Conservation (phyloP, 2,888 invertebrate genomes). For the Calameuta filiformis region DNA sequence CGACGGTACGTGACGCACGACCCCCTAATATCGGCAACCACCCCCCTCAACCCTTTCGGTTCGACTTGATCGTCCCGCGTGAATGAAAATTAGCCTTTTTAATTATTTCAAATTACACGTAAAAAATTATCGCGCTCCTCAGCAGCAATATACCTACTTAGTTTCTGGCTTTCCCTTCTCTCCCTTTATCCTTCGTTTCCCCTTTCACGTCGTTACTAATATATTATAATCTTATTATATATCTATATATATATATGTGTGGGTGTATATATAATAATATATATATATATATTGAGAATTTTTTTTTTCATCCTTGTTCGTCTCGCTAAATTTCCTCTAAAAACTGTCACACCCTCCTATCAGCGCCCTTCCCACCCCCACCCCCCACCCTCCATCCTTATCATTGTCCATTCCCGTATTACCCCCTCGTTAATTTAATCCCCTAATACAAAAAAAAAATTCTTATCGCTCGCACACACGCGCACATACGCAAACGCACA, state of each 20-base stretch:
- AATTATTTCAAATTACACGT: conserved; percentile 28
- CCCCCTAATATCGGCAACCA: conserved; percentile 55
- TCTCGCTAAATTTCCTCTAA: conserved; percentile 29
- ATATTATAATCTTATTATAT: conserved; percentile 36
- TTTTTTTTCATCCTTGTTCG: conserved; percentile 38
- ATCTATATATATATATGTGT: conserved; percentile 9
- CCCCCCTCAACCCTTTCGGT: conserved; percentile 27
- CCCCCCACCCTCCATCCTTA: not conserved
- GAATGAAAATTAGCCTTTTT: no score
- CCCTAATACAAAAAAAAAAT: no score
- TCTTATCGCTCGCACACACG: no score
- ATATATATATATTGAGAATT: conserved; percentile 49
- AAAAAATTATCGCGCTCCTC: conserved; percentile 38
- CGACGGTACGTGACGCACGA: no score
- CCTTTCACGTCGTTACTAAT: conserved; percentile 25
- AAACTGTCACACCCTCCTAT: conserved; percentile 2
- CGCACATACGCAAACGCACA: no score
- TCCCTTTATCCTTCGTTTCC: conserved; percentile 17
- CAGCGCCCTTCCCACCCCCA: not conserved
- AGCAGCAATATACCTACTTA: conserved; percentile 34
- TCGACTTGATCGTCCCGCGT: not conserved
- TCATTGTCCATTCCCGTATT: not conserved
- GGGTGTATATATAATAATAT: conserved; percentile 39
- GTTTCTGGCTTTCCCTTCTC: conserved; percentile 19
- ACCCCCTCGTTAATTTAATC: no score